Conservation (phyloP, 2,113 vertebrate genomes). For the Phyllostomus hastatus region DNA sequence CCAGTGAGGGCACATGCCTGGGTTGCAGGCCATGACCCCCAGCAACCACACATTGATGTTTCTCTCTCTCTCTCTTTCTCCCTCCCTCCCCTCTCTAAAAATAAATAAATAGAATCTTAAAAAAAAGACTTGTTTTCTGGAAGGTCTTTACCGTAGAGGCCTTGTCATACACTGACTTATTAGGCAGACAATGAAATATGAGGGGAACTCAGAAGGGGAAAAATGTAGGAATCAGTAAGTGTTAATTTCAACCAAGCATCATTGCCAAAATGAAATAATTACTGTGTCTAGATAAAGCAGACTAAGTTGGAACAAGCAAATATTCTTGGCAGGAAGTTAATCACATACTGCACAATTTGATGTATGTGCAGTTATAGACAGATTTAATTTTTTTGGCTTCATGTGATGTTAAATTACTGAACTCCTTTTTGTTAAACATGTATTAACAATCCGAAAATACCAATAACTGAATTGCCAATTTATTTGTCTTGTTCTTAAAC, state of each 20-base stretch:
- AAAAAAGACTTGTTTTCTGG: slow-evolving; percentile 16
- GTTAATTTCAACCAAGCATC: slow-evolving; percentile 67
- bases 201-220: slow-evolving; percentile 46
- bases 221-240: slow-evolving; percentile 57
- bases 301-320: slow-evolving; percentile 57
- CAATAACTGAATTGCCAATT: slow-evolving; percentile 48
- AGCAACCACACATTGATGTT: too few species aligned
- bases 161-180: slow-evolving; percentile 56
- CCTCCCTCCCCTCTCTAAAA: too few species aligned
- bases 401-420: slow-evolving; percentile 70
- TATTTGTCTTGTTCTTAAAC: slow-evolving; percentile 59
- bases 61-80: too few species aligned
- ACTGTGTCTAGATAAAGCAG: slow-evolving; percentile 64
- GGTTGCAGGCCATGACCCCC: too few species aligned
- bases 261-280: slow-evolving; percentile 74
- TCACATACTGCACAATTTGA: slow-evolving; percentile 39
- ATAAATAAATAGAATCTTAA: too few species aligned
- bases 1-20: too few species aligned
- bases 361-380: slow-evolving; percentile 62
- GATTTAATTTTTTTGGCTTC: slow-evolving; percentile 61
- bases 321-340: slow-evolving; percentile 59
- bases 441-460: slow-evolving; percentile 64
- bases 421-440: slow-evolving; percentile 49
- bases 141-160: background rate
- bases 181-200: slow-evolving; percentile 42